Evolutionary conservation across 1,140 invertebrate species (phyloP), one percentile per base, ranked within the genome.

Genomic region (Heliconius hewitsoni): DNA sequence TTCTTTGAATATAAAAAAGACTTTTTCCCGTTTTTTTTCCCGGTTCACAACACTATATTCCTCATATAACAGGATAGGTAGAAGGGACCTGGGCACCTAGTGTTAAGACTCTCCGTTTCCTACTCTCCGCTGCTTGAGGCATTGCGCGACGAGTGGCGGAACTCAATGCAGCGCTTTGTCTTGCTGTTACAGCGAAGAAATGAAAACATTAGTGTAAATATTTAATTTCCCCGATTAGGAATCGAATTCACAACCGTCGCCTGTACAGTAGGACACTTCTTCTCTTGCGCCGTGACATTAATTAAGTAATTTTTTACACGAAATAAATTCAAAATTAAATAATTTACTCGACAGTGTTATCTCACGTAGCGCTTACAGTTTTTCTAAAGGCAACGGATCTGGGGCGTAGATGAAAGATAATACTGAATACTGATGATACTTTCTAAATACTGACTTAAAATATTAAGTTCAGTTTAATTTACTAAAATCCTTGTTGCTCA

Each of bases 361-460:
- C 57, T 66, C 57, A 66, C 57, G 57, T 66, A 66, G 57, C 57
- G 57, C 57, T 16, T 66, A 66, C 57, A 66, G 30, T 66, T 66
- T 66, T 66, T 66, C 57, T 66, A 66, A 27, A 66, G 3, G 23
- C 57, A 66, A 23, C 57, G 1, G 8, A 30, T 2, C 23, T 27
- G n/a, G 19, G 11, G 57, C 57, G n/a, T 27, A 66, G 57, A 66
- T 66, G 57, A 66, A 27, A 66, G 57, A 66, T 60, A 60, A 60
- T 27, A 60, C 23, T 9, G 57, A 27, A 60, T 30, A 27, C 55
- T 57, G 34, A 5, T 34, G 34, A 34, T 34, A 34, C 3, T 57
- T 11, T 34, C 34, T 57, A n/a, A 57, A 9, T 57, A 57, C 19
- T 57, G 19, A 19, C 19, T 57, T 9, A 57, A 57, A 57, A 57